Conservation (phyloP, 2,888 invertebrate genomes). For the Apocheima hispidaria region DNA sequence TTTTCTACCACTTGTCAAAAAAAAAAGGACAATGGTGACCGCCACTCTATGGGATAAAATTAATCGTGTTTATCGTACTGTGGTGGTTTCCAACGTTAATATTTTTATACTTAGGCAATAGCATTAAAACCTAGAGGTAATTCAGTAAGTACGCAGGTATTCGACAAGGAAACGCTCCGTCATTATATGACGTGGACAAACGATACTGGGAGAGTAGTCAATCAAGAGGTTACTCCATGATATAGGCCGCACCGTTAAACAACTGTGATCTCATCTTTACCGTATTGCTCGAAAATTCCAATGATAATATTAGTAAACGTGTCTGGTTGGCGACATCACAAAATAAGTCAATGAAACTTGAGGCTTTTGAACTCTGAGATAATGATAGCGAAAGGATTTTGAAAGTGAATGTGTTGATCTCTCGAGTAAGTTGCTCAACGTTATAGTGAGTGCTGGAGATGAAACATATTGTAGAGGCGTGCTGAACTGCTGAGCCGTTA, state of each 20-base stretch:
- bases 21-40: too few species aligned
- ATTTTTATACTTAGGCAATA: too few species aligned
- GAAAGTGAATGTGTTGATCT: conserved; percentile 66
- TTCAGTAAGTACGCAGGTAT: too few species aligned
- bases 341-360: neutral
- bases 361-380: conserved; percentile 7
- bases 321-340: neutral
- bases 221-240: conserved; percentile 31
- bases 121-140: too few species aligned
- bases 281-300: conserved; percentile 29
- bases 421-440: conserved; percentile 52
- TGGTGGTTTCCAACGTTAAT: too few species aligned
- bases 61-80: too few species aligned
- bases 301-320: conserved; percentile 5
- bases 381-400: conserved; percentile 60
- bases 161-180: conserved; percentile 10
- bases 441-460: conserved; percentile 54
- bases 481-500: conserved; percentile 51
- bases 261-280: conserved; percentile 42
- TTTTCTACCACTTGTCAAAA: too few species aligned
- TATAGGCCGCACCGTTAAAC: conserved; percentile 41
- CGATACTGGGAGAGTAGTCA: conserved; percentile 23
- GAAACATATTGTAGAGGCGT: conserved; percentile 51
- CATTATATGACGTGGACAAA: conserved; percentile 39
- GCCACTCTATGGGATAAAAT: too few species aligned